Evolutionary conservation across 1,140 invertebrate genomes (phyloP), one percentile per base, ranked within the genome.

Genomic region (Parapsyche elsis): DNA sequence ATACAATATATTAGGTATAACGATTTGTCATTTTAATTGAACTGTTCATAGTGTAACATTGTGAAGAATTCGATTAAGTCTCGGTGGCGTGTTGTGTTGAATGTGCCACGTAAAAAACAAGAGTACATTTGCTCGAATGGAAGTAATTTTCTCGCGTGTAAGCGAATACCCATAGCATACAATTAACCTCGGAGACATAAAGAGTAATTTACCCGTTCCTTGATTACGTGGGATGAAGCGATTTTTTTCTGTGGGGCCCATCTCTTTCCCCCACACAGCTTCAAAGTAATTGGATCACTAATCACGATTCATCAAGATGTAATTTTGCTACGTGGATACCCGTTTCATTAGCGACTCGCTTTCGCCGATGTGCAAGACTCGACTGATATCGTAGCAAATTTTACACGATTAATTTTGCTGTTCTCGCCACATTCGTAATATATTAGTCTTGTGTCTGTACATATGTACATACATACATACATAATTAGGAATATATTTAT

Each of bases 281-380:
- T 12, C 49, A 12, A 53, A 14, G 23, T 73, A 73, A 73, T 73
- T 73, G 71, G 45, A 73, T 73, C 30, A 45, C 38, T 73, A 73
- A 73, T 73, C 38, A 73, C 38, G 71, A 73, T 73, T 49, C 71
- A 73, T 73, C 44, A n/a, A 45, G 38, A 46, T 38, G 38, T 46
- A 73, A 67, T 67, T 67, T 67, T 5, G 23, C 21, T 23, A n/a
- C 64, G 21, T 53, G 21, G 64, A 67, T 67, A 23, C 24, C 64
- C 24, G 23, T 67, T 19, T 23, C 21, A 23, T 19, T 23, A 67
- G 23, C 7, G 64, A 67, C 21, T 67, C 24, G 14, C 21, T 12
- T 19, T 24, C 21, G 21, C 12, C 23, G 64, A 23, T 30, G 1
- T 67, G 10, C 64, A 5, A 23, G 21, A 21, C 14, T 61, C 5